Conservation (phyloP, 2,888 invertebrate species). For the Athrips mouffetella region DNA sequence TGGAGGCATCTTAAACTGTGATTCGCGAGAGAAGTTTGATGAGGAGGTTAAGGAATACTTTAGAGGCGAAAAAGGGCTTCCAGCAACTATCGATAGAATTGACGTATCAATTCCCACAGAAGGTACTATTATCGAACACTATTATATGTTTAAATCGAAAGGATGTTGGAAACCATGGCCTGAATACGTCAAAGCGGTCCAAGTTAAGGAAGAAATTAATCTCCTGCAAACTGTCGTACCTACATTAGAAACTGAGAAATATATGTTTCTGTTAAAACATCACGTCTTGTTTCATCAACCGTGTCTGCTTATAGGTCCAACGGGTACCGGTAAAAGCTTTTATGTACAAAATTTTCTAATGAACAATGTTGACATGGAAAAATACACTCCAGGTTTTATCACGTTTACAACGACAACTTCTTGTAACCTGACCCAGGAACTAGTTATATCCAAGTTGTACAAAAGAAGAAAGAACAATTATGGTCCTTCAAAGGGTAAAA, state of each 20-base stretch:
- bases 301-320: constrained; percentile 87
- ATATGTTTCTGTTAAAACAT: constrained; percentile 84
- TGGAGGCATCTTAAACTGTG: constrained; percentile 86
- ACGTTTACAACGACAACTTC: constrained; percentile 91
- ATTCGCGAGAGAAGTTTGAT: constrained; percentile 84
- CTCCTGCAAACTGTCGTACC: constrained; percentile 87
- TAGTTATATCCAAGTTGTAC: constrained; percentile 83
- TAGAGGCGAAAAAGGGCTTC: constrained; percentile 63
- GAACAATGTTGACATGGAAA: constrained; percentile 82
- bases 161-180: constrained; percentile 94
- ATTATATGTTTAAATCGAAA: constrained; percentile 88
- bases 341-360: constrained; percentile 85
- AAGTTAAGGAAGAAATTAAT: constrained; percentile 79
- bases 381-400: constrained; percentile 86
- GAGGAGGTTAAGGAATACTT: constrained; percentile 77
- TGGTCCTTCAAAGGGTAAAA: constrained; percentile 86
- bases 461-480: constrained; percentile 85
- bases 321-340: constrained; percentile 92
- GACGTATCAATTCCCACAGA: constrained; percentile 88
- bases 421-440: constrained; percentile 89
- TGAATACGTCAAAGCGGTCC: constrained; percentile 81
- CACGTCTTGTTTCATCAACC: constrained; percentile 85
- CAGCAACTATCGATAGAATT: constrained; percentile 78
- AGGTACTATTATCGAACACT: constrained; percentile 88
- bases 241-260: constrained; percentile 91